Evolutionary conservation across 2,888 invertebrate genomes (phyloP), one percentile per base, ranked within the genome.

Genomic region (Panzeria rudis): DNA sequence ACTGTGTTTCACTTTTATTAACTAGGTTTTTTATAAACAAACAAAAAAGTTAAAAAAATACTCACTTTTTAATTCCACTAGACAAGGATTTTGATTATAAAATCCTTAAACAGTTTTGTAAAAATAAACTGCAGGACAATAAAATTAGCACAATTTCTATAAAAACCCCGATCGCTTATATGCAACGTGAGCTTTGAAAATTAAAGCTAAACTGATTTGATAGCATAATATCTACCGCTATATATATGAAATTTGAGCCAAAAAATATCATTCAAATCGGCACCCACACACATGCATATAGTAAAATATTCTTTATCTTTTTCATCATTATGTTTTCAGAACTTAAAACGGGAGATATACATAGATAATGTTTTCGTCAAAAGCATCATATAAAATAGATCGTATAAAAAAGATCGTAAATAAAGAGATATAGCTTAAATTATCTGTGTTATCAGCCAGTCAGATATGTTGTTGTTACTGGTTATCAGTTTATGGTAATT

Each of bases 201-300:
- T 85, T 75, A 81, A 62, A 76, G 76, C 83, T 75, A 50, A 82
- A 86, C 85, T 86, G 71, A 83, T 85, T 52, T 52, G 13, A 66
- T 56, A 29, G 50, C 44, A 72, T 32, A 29, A 73, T 61, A 44
- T 52, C 72, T 17, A 47, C 15, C 77, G 76, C 54, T 78, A 78
- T 83, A 72, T 83, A 83, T 68, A 83, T 64, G 68, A 81, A 64
- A 61, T 61, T 20, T 72, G 44, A 41, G 6, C 1, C 3, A 17
- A 15, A 41, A 41, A 41, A 2, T 50, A 6, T 17, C 50, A 17
- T 2, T 17, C 50, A 3, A 20, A 20, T 8, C 6, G 3, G 11
- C 44, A 44, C 15, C 4, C 44, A 44, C 5, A n/a, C 44, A 4
- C 5, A 3, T 44, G 3, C 4, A 4, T 44, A 15, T 15, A 15